phyloP scores from a whole-genome alignment of 1,140 invertebrate species.

The Argopecten irradians region DNA sequence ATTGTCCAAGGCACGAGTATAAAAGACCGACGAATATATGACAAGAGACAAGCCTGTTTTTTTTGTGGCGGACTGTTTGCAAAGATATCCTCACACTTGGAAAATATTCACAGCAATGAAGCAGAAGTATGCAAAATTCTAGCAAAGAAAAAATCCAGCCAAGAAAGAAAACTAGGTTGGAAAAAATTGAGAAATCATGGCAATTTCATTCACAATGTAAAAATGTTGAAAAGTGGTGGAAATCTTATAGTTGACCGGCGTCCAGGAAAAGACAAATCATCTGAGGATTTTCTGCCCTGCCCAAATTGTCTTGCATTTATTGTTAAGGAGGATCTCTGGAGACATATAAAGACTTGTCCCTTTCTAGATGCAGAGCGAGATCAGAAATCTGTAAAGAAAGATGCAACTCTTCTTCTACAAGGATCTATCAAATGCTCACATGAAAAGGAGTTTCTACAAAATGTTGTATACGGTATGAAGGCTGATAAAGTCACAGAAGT shows the following conservation, averaged over 20 bases:
- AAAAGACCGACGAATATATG: too few relatives aligned
- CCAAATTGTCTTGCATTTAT: background rate
- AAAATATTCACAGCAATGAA: background rate
- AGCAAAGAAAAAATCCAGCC: background rate
- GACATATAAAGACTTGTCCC: background rate
- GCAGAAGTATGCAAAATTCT: background rate
- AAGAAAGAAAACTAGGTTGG: background rate
- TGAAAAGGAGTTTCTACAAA: too few relatives aligned
- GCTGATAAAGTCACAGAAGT: too few relatives aligned
- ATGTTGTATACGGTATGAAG: too few relatives aligned
- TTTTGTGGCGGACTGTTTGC: background rate
- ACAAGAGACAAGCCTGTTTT: background rate
- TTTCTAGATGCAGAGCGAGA: background rate
- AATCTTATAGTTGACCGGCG: background rate
- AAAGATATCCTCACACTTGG: background rate
- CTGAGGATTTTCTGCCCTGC: background rate
- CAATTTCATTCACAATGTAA: background rate
- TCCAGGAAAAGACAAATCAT: background rate
- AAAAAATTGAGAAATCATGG: background rate
- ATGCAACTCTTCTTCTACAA: too few relatives aligned
- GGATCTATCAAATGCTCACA: too few relatives aligned
- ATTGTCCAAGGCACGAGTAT: too few relatives aligned
- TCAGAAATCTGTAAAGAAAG: too few relatives aligned
- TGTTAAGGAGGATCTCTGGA: background rate
- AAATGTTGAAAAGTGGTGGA: background rate